Evolutionary conservation across 2,113 vertebrate species (phyloP), one percentile per base, ranked within the genome.

Genomic region (Aphelocoma coerulescens): DNA sequence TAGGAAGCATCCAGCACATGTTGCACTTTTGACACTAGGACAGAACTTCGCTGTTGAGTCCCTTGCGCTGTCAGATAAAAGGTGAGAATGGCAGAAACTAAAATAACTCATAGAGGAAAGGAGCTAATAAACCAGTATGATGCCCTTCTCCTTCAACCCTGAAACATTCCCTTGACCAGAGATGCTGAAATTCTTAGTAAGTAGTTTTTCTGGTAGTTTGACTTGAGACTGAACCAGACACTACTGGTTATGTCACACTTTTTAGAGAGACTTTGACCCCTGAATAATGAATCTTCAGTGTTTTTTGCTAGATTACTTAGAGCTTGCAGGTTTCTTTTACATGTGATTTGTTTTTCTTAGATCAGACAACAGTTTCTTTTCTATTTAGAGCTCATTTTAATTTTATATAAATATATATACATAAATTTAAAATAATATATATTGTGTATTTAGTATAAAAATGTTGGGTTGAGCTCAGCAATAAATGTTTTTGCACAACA

Each of bases 401-500:
- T 97, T 97, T 94, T 97, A 96, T 96, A 97, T 97, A 95, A 97
- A 96, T 95, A 97, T 94, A 95, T 97, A 96, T 95, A 93, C 88
- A 8, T 94, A 93, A 95, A 97, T 91, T 91, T 69, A 89, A 97
- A 91, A 95, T 96, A 97, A 97, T 97, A 97, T 97, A 97, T 97
- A 97, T 97, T 97, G 92, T 97, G 92, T 97, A 96, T 94, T 93
- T 97, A 96, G 94, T 97, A 96, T 97, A 88, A 96, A 95, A 94
- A 96, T 96, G 97, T 97, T 97, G 97, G 96, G 96, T 97, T 97
- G 97, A 97, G 96, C 96, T 97, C 96, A 96, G 94, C 94, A 97
- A 96, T 95, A 97, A 97, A 97, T 88, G 95, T 94, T 95, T 97
- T 97, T 97, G 97, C 97, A 97, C 97, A 97, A 96, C 73, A 92